A percentile compares a stretch with the other conserved stretches of the same genome.
Evolutionary conservation across 2,888 invertebrate species (phyloP).

Genomic region (Pseudococcus longispinus): DNA sequence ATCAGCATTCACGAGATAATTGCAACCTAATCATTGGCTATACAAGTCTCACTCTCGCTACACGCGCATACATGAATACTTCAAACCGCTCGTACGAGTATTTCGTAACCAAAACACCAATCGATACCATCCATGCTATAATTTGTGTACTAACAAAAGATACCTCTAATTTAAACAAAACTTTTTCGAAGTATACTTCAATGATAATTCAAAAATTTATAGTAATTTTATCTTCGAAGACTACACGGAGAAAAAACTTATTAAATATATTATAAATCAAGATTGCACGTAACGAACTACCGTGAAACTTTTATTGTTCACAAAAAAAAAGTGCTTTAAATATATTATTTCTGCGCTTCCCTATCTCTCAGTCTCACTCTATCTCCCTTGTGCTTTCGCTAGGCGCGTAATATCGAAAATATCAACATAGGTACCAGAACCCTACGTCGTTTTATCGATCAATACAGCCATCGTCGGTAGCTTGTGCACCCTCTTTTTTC

Average conservation of each 20-base stretch:
- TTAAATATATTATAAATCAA: slow-evolving; percentile 16
- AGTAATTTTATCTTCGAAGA: neutral
- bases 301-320: neutral
- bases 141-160: neutral
- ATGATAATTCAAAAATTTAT: neutral
- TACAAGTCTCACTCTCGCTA: neutral
- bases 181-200: neutral
- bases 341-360: neutral
- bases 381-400: neutral
- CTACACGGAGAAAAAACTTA: neutral
- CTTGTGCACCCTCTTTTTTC: slow-evolving; percentile 19
- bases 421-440: slow-evolving; percentile 14
- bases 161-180: neutral
- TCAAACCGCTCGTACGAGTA: neutral
- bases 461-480: neutral
- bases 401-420: neutral
- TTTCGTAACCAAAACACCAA: neutral
- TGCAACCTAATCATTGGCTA: neutral
- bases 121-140: neutral
- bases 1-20: neutral
- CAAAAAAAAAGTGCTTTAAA: neutral
- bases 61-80: neutral
- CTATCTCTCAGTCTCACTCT: neutral
- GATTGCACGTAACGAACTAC: neutral
- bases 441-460: slow-evolving; percentile 24